Percentiles rank a stretch among this genome's conserved stretches.
Evolutionary conservation across 2,113 vertebrate species (phyloP).

Genomic region (Dicerorhinus sumatrensis): DNA sequence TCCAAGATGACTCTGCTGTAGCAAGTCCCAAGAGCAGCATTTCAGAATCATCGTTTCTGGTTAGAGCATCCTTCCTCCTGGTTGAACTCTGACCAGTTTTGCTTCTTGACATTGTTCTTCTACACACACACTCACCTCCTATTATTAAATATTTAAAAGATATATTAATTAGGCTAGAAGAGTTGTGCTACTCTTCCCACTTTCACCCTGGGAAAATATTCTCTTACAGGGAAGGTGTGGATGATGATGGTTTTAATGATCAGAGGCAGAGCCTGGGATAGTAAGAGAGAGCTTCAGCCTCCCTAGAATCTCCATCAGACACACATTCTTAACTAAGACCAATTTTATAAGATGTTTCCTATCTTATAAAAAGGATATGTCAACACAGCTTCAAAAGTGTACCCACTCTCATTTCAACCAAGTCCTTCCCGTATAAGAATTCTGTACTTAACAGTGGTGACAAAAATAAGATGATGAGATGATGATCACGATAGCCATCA

Average conservation of each 20-base stretch:
- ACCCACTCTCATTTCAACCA: background rate
- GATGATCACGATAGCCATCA: background rate
- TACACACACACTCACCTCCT: background rate
- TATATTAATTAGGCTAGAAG: background rate
- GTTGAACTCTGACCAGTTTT: background rate
- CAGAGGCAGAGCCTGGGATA: background rate
- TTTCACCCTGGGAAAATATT: background rate
- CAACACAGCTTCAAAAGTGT: background rate
- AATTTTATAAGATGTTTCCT: background rate
- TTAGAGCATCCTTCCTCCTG: background rate
- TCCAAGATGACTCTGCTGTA: background rate
- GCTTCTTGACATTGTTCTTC: background rate
- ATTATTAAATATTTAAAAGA: background rate
- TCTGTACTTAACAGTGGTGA: background rate
- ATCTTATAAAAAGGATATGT: background rate
- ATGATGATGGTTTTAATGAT: background rate
- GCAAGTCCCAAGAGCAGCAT: background rate
- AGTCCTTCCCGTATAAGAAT: background rate
- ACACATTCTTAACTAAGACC: background rate
- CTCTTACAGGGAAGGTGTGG: background rate
- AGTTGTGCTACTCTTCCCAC: background rate
- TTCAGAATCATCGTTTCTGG: background rate
- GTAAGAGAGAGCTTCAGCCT: background rate
- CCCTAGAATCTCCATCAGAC: background rate
- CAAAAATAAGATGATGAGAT: constrained; percentile 6